A percentile compares a stretch with the other conserved stretches of the same genome.
Conservation (phyloP, 2,888 invertebrate species). For the Drosophila subsilvestris region DNA sequence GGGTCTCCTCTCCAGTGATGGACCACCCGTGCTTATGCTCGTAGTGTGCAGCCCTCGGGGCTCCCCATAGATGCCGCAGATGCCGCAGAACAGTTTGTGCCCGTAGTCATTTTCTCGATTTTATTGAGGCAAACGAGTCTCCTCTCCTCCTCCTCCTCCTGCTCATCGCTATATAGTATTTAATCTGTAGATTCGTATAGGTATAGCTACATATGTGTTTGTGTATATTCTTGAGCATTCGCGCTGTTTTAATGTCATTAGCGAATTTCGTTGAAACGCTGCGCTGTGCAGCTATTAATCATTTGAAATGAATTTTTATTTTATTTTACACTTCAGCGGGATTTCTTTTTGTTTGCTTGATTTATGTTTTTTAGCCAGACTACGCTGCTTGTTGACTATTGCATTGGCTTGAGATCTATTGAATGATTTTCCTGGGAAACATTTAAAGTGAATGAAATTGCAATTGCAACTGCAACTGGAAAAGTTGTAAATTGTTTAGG, state of each 20-base stretch:
- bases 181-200: constrained; percentile 7
- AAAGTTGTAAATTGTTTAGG: constrained; percentile 1
- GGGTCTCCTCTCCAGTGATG: constrained; percentile 43
- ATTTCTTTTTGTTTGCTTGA: constrained; percentile 69
- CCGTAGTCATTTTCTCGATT: constrained; percentile 62
- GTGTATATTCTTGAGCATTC: constrained; percentile 11
- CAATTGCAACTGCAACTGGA: constrained; percentile 30
- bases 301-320: constrained; percentile 65
- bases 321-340: constrained; percentile 46
- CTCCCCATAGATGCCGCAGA: constrained; percentile 8
- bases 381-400: constrained; percentile 47
- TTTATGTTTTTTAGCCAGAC: constrained; percentile 57
- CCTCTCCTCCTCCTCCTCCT: too few species aligned
- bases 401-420: constrained; percentile 34
- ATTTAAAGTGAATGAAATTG: constrained; percentile 69
- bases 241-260: constrained; percentile 71
- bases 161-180: constrained; percentile 43
- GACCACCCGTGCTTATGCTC: constrained; percentile 59
- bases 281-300: constrained; percentile 62
- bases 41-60: constrained; percentile 5
- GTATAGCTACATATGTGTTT: too few species aligned
- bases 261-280: constrained; percentile 59
- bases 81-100: constrained; percentile 50
- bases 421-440: constrained; percentile 49
- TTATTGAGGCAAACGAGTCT: constrained; percentile 66